These are phyloP conservation scores for Tragelaphus buxtoni DNA, from an alignment of 2,113 vertebrate species.

Conservation along the genomic window DNA sequence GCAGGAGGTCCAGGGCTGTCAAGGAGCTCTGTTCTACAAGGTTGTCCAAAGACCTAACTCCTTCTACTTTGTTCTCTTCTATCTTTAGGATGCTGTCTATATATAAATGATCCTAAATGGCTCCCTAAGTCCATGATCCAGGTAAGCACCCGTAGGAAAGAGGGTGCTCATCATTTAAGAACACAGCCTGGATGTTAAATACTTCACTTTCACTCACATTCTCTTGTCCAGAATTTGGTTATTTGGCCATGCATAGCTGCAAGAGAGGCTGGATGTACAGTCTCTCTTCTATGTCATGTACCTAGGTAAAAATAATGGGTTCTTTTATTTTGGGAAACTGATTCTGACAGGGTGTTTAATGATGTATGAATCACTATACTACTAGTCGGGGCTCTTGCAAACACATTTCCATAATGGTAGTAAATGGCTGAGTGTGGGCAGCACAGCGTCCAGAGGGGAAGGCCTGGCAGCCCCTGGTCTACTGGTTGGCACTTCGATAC, in stretches of 20 bases:
- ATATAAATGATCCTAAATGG: background rate
- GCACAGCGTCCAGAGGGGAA: background rate
- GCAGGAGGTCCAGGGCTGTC: background rate
- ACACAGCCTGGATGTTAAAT: background rate
- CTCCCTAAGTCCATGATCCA: background rate
- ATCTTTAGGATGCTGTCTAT: background rate
- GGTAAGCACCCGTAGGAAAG: background rate
- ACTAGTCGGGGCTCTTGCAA: background rate
- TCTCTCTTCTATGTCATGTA: background rate
- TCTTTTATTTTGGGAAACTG: background rate
- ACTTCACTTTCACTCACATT: background rate
- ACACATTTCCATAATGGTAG: background rate
- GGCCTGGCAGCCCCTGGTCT: background rate
- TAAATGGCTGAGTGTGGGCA: background rate
- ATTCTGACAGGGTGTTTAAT: background rate
- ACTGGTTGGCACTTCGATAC: background rate
- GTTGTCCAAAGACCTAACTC: background rate
- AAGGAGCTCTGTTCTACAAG: background rate
- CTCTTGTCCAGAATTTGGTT: background rate
- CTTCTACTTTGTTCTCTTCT: background rate
- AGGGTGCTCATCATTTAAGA: background rate
- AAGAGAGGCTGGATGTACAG: background rate
- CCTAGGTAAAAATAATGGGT: background rate
- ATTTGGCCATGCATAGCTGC: background rate
- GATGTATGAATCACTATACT: background rate